phyloP scores from a whole-genome alignment of 1,140 invertebrate species.

The Amyelois transitella region DNA sequence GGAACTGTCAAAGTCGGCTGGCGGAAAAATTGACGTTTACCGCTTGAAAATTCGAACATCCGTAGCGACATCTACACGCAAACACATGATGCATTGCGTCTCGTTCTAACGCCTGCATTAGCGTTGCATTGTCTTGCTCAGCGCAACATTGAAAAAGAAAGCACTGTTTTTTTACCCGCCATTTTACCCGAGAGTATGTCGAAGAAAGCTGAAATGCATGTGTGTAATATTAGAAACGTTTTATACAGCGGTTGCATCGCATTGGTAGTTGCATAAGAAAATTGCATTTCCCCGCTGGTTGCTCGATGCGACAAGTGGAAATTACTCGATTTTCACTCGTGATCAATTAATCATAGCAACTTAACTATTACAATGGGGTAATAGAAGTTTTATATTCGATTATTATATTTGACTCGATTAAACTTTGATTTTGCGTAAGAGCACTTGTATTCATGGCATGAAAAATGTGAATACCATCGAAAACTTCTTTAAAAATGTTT shows the following conservation, averaged over 20 bases:
- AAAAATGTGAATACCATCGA: too few species aligned
- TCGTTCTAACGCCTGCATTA: constrained; percentile 32
- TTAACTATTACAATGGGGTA: too few species aligned
- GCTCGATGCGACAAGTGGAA: neutral
- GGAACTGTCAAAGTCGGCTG: constrained; percentile 51
- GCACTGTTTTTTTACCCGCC: constrained; percentile 57
- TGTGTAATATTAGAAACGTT: constrained; percentile 72
- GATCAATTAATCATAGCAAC: neutral
- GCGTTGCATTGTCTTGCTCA: constrained; percentile 34
- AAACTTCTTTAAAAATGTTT: too few species aligned
- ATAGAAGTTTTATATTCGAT: too few species aligned
- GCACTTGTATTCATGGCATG: too few species aligned
- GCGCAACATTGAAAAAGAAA: constrained; percentile 71
- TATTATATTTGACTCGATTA: too few species aligned
- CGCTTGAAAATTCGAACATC: constrained; percentile 35
- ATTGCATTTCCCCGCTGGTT: constrained; percentile 56
- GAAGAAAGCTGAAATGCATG: constrained; percentile 67
- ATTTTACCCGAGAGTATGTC: constrained; percentile 68
- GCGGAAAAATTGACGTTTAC: constrained; percentile 47
- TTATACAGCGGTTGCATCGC: constrained; percentile 62
- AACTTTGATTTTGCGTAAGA: too few species aligned
- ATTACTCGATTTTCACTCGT: neutral
- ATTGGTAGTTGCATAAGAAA: constrained; percentile 70
- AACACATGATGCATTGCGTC: constrained; percentile 45
- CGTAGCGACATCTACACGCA: constrained; percentile 38